Conservation (phyloP, 2,888 invertebrate genomes). For the Mythimna lalbum region DNA sequence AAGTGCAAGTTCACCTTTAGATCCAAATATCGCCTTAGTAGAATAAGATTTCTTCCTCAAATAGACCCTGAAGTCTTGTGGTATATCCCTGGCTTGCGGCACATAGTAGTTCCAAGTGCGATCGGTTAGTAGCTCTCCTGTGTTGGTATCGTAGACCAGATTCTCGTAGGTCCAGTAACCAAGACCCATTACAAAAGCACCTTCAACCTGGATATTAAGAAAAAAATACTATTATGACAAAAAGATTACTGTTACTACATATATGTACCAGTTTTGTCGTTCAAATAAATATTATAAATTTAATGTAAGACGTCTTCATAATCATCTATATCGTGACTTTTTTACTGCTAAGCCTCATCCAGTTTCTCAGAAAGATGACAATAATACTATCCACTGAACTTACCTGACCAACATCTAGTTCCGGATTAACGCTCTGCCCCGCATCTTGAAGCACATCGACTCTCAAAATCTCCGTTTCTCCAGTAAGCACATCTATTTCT, state of each 20-base stretch:
- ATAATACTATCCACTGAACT: constrained; percentile 23
- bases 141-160: constrained; percentile 89
- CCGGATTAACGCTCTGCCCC: constrained; percentile 91
- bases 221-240: neutral
- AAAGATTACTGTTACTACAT: no score
- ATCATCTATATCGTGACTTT: no score
- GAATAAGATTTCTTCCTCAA: constrained; percentile 92
- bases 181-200: constrained; percentile 93
- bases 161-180: constrained; percentile 94
- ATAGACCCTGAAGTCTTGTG: constrained; percentile 92
- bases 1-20: constrained; percentile 55
- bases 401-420: constrained; percentile 92
- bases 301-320: neutral
- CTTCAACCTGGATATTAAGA: constrained; percentile 87
- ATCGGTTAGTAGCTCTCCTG: constrained; percentile 92
- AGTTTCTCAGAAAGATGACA: neutral
- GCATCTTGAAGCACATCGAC: constrained; percentile 92
- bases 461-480: constrained; percentile 90
- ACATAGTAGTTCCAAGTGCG: constrained; percentile 95
- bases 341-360: neutral
- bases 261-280: no score
- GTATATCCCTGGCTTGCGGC: constrained; percentile 93
- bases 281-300: no score
- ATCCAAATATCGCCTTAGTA: constrained; percentile 89
- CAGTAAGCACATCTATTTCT: constrained; percentile 93